Base-by-base conservation (phyloP, 2,888 invertebrate genomes). In the Hedya salicella region DNA sequence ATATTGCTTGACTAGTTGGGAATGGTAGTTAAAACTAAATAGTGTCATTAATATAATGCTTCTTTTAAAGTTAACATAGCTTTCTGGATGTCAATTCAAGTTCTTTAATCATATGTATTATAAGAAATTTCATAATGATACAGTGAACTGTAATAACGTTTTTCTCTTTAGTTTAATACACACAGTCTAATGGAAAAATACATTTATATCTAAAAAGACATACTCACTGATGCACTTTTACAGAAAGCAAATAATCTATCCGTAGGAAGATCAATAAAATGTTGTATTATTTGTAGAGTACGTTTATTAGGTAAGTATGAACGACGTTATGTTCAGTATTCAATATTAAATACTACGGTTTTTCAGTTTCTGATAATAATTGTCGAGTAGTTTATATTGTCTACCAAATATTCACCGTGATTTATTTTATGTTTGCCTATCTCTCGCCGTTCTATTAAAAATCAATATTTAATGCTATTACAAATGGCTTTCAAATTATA, bases 1-100 rank as follows among this genome's bases (percentile, higher is more conserved):
- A 82, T 88, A 87, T 89, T 86, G 85, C 87, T 85, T 81, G 85
- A 75, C 73, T 76, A 78, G 80, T 83, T 75, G 80, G 89, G 87
- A 90, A 88, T 88, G 88, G 88, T 88, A 90, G 84, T 82, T 75
- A 80, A 79, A 78, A 76, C 73, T 77, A 77, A 81, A 62, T 67
- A 11, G 40, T 36, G 60, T 32, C 59, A 39, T 32, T 50, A 54
- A 66, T 65, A 68, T 68, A 67, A 61, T 32, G 71, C 71, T 71
- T 71, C 59, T 68, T 25, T 67, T 65, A 70, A 69, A 57, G 17
- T 46, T 56, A 69, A 62, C 17, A 68, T 71, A 70, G 69, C 61
- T 62, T 70, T 71, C 50, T 48, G 53, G 50, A 65, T 69, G 70
- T 71, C 71, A 73, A 71, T 68, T 46, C 32, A 52, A 44, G 30